These are phyloP conservation scores for Pterostichus niger DNA, from an alignment of 2,888 invertebrate genomes.

Conservation along the genomic window DNA sequence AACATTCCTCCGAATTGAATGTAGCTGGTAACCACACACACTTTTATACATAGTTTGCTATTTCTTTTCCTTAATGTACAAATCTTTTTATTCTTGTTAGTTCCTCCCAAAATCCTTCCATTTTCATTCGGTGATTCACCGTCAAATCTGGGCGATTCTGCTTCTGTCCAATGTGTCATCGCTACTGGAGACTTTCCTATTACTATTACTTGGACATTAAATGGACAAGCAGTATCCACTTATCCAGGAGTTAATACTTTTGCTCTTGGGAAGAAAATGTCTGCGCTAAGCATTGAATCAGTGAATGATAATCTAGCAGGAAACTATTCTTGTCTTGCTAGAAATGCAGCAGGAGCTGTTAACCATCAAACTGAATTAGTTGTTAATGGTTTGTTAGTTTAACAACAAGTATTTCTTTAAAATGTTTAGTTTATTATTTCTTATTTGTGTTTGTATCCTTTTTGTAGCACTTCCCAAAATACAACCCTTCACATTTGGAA, in stretches of 20 bases:
- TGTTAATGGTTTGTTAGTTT: constrained; percentile 77
- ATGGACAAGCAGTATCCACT: constrained; percentile 30
- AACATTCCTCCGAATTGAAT: constrained; percentile 78
- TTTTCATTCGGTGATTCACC: constrained; percentile 78
- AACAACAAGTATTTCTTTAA: neutral
- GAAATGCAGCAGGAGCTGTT: constrained; percentile 82
- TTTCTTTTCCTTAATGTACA: constrained; percentile 32
- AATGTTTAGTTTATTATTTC: neutral
- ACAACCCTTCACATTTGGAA: constrained; percentile 81
- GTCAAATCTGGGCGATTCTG: constrained; percentile 88
- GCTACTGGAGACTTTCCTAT: constrained; percentile 60
- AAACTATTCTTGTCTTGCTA: constrained; percentile 83
- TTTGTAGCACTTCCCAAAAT: constrained; percentile 79
- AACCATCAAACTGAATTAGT: constrained; percentile 82
- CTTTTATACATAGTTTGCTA: neutral
- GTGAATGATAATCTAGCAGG: constrained; percentile 76
- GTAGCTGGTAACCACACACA: constrained; percentile 78
- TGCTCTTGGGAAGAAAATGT: constrained; percentile 75
- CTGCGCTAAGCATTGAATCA: constrained; percentile 49
- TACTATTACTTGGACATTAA: constrained; percentile 49
- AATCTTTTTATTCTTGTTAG: constrained; percentile 30
- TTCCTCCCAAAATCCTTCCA: constrained; percentile 59
- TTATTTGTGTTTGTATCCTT: neutral
- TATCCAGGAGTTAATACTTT: constrained; percentile 79
- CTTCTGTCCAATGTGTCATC: constrained; percentile 81